phyloP scores from a whole-genome alignment of 2,113 vertebrate genomes.

The Xyrauchen texanus region DNA sequence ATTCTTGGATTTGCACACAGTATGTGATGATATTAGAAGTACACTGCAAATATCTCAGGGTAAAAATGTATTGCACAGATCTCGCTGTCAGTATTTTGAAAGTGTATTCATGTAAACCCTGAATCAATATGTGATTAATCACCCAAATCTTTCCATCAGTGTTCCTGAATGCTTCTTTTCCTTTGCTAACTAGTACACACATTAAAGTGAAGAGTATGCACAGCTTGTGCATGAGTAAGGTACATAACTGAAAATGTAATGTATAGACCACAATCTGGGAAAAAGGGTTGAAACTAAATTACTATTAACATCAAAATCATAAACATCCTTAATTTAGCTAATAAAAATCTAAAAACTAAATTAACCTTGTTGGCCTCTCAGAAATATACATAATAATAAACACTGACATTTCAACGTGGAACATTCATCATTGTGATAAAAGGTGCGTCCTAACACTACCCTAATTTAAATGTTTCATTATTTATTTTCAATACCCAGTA shows the following conservation, averaged over 20 bases:
- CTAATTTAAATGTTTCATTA: constrained; percentile 78
- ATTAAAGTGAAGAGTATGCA: not conserved
- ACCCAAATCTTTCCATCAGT: constrained; percentile 80
- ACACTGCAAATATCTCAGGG: no score
- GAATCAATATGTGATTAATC: constrained; percentile 91
- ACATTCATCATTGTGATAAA: constrained; percentile 89
- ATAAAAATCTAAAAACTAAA: constrained; percentile 96
- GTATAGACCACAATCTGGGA: constrained; percentile 77
- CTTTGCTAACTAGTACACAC: not conserved
- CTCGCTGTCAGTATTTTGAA: constrained; percentile 96
- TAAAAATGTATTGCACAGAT: constrained; percentile 95
- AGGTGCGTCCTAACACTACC: constrained; percentile 94
- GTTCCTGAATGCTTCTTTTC: constrained; percentile 61
- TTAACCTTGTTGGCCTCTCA: constrained; percentile 73
- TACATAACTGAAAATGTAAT: not conserved
- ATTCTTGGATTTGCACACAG: constrained; percentile 10
- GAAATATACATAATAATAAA: constrained; percentile 71
- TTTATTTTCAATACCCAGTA: constrained; percentile 68
- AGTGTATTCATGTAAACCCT: constrained; percentile 99
- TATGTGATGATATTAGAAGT: no score
- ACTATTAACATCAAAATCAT: constrained; percentile 92
- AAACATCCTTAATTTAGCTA: constrained; percentile 84
- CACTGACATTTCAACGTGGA: constrained; percentile 83
- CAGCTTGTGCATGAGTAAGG: constrained; percentile 23
- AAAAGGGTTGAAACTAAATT: constrained; percentile 82